A percentile compares a stretch with the other conserved stretches of the same genome.
Evolutionary conservation across 2,113 vertebrate genomes (phyloP).

Genomic region (Epinephelus lanceolatus): DNA sequence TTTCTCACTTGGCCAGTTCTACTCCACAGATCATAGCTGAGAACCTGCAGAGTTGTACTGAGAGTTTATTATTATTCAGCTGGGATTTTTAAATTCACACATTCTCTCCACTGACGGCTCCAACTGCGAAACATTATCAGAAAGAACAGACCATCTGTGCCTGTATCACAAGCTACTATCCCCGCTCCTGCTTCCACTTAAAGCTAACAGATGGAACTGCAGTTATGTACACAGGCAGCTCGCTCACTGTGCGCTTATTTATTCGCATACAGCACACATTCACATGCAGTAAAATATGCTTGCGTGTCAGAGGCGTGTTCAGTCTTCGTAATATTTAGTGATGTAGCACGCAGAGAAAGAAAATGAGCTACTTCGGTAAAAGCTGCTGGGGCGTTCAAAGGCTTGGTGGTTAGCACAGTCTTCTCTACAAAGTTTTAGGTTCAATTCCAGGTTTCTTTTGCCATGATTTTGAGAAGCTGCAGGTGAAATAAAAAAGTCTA

Average conservation of each 20-base stretch:
- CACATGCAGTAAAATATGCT: slow-evolving; percentile 39
- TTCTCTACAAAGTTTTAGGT: neutral
- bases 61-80: slow-evolving; percentile 66
- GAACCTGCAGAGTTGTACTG: slow-evolving; percentile 57
- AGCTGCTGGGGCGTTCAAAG: neutral
- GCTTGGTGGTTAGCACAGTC: neutral
- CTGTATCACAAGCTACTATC: slow-evolving; percentile 45
- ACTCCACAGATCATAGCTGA: slow-evolving; percentile 42
- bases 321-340: neutral
- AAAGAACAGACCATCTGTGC: slow-evolving; percentile 75
- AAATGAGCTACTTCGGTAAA: neutral
- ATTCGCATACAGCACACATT: slow-evolving; percentile 14
- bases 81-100: slow-evolving; percentile 73
- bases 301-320: slow-evolving; percentile 17
- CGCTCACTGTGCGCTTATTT: slow-evolving; percentile 10
- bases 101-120: slow-evolving; percentile 45
- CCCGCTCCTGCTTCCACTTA: slow-evolving; percentile 36
- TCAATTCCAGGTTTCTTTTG: neutral
- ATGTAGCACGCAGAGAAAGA: neutral
- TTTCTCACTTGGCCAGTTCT: slow-evolving; percentile 27
- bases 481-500: neutral
- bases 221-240: slow-evolving; percentile 38
- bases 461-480: neutral
- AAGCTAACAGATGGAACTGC: slow-evolving; percentile 68
- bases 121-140: slow-evolving; percentile 64